Evolutionary conservation across 2,797 vertebrate genomes (phyloP), one percentile per base, ranked within the genome.

Genomic region (Pterois miles): DNA sequence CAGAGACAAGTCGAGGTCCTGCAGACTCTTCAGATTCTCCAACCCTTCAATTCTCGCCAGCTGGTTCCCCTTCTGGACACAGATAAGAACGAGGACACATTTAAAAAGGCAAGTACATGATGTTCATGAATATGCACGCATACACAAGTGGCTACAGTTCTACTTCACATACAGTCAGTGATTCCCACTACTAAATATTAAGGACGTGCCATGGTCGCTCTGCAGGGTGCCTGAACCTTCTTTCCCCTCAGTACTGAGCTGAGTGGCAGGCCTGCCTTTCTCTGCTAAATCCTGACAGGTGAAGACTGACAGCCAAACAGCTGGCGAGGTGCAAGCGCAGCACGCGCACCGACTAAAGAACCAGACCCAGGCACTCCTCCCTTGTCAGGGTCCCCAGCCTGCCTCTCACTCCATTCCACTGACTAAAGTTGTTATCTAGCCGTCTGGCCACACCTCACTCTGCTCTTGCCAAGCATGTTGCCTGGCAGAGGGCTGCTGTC

Each of bases 1-100:
- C 57, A 83, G 74, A 31, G 97, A 97, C 91, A 99, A 87, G 80
- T 99, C 96, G 60, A 99, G 81, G 5, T 89, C 83, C 89, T 93
- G 96, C 2, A 99, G 94, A 18, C 14, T 59, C 88, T 81, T 94
- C 33, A 98, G 83, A 4, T 87, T 90, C 63, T 96, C 94, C 84
- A 99, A 78, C 27, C 96, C 97, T 29, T 93, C 92, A 38, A 96
- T 95, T 52, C 76, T 94, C 84, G 93, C 86, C 52, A 99, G 95
- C 77, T 89, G 89, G 91, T 99, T 99, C 34, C 91, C 95, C 71
- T 92, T 96, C 98, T 99, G 86, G 48, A 88, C 48, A 71, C 10
- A 78, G 68, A 88, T 18, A 74, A 48, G 66, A 59, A 34, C 43
- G 50, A 82, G 62, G 53, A 65, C 43, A 76, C 9, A 58, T 64